Base-by-base conservation (phyloP, 2,888 invertebrate species). In the Tiliacea aurago region DNA sequence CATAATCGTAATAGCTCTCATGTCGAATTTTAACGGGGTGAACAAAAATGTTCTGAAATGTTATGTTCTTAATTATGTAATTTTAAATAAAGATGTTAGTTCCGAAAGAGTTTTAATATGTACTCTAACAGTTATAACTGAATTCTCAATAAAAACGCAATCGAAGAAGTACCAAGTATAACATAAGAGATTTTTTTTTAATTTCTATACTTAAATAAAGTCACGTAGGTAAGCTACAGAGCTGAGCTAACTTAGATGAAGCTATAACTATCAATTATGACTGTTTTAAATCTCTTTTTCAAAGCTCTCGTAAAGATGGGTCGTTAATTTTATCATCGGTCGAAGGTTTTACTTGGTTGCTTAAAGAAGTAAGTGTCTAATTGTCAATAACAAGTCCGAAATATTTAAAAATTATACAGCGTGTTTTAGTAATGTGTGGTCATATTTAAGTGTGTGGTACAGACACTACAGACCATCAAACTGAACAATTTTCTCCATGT, bases 281-380 rank as follows among this genome's bases (percentile, higher is more conserved):
- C 49, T 47, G 2, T 63, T 55, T 13, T 47, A 63, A 63, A 47
- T 63, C 63, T 51, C 28, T 63, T 63, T 63, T 63, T 9, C 28
- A 15, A 33, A 51, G 63, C 20, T 63, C 28, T 63, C 1, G 3
- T 51, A 33, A 5, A 9, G 3, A 45, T 20, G 18, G 49, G 63
- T 63, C 49, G 20, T 51, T 33, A 51, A 28, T 63, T 33, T 33
- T 33, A 33, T 28, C 20, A 20, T 49, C 51, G 9, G 15, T 49
- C 7, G 1, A 63, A 63, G 47, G 63, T 49, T 49, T 45, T 18
- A 18, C 18, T 3, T 23, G 11, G 6, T 11, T 6, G 18, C 7
- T 43, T 4, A 28, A 0, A 43, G 23, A 43, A 43, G 23, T 18
- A 18, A 10, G 15, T n/a, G n/a, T n/a, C n/a, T n/a, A 18, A 23